Evolutionary conservation across 2,113 vertebrate genomes (phyloP).

Genomic region (Perca flavescens): DNA sequence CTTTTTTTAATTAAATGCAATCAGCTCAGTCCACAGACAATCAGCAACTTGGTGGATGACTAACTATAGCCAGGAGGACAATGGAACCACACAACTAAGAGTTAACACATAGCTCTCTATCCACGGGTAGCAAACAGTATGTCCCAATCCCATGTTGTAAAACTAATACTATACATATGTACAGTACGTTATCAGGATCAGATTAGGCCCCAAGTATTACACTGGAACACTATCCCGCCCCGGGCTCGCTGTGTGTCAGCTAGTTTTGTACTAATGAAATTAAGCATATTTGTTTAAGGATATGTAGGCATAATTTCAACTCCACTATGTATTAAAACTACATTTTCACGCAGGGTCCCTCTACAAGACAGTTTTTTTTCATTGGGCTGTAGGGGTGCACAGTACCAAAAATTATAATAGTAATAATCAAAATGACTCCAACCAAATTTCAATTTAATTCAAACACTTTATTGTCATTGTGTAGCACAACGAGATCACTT

Average conservation of each 20-base stretch:
- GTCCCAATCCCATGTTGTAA: not conserved
- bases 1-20: not conserved
- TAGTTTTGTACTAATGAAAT: not conserved
- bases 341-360: not conserved
- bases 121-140: not conserved
- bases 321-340: not conserved
- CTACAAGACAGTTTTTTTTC: not conserved
- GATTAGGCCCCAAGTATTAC: not conserved
- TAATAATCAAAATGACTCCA: not conserved
- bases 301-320: not conserved
- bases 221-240: not conserved
- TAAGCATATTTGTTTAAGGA: not conserved
- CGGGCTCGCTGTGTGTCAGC: not conserved
- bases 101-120: not conserved
- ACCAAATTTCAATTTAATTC: too few relatives aligned
- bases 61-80: not conserved
- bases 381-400: too few relatives aligned
- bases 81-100: not conserved
- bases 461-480: too few relatives aligned
- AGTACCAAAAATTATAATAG: not conserved
- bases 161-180: not conserved
- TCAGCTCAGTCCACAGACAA: slow-evolving; percentile 3
- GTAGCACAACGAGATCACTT: too few relatives aligned
- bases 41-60: not conserved
- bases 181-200: not conserved